A percentile compares a stretch with the other conserved stretches of the same genome.
Evolutionary conservation across 2,888 invertebrate genomes (phyloP).

Genomic region (Brenthis ino): DNA sequence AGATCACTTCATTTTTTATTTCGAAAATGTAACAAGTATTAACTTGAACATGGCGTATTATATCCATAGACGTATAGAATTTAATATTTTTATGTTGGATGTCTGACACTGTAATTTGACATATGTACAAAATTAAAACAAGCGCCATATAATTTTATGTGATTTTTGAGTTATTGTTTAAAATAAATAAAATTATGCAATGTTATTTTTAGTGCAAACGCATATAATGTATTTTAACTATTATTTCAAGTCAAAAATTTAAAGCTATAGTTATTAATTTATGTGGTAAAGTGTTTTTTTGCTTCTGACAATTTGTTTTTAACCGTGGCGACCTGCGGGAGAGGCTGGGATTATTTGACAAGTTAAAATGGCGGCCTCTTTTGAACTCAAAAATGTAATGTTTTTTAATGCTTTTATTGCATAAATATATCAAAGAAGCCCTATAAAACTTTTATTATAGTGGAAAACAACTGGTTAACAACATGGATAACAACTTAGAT

Average conservation of each 20-base stretch:
- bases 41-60: constrained; percentile 9
- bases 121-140: constrained; percentile 74
- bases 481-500: constrained; percentile 74
- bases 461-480: constrained; percentile 26
- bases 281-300: constrained; percentile 40
- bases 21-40: no score
- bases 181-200: constrained; percentile 17
- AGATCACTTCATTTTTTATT: no score
- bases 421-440: constrained; percentile 23
- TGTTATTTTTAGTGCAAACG: constrained; percentile 39
- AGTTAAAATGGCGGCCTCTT: constrained; percentile 81
- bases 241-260: constrained; percentile 16
- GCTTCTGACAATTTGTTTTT: constrained; percentile 68
- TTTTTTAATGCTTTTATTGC: constrained; percentile 41
- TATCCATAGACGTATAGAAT: constrained; percentile 2
- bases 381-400: constrained; percentile 67
- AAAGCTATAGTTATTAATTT: constrained; percentile 22
- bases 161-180: constrained; percentile 36
- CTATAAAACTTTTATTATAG: constrained; percentile 25
- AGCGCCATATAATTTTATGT: constrained; percentile 69
- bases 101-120: constrained; percentile 47
- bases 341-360: constrained; percentile 67
- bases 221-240: constrained; percentile 28
- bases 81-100: constrained; percentile 49
- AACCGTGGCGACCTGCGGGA: constrained; percentile 73